Conservation (phyloP, 2,888 invertebrate genomes). For the Apamea anceps region DNA sequence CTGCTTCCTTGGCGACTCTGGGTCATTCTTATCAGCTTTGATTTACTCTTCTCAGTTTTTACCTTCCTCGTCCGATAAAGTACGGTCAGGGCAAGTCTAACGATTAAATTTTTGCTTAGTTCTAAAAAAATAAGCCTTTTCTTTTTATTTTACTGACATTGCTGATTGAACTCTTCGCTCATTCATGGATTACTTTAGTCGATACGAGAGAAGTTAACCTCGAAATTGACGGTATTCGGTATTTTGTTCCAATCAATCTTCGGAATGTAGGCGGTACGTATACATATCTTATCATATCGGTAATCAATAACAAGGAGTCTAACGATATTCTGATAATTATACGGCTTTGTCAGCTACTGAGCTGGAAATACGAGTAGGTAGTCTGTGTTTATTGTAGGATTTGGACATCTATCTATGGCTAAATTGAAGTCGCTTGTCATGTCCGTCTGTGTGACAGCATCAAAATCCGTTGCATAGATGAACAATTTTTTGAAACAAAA, state of each 20-base stretch:
- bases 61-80: no score
- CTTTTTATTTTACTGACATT: neutral
- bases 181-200: neutral
- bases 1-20: no score
- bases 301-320: constrained; percentile 2
- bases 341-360: neutral
- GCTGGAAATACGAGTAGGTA: neutral
- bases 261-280: neutral
- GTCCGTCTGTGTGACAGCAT: no score
- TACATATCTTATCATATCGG: neutral
- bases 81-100: no score
- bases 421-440: neutral
- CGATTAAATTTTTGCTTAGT: no score
- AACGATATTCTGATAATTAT: neutral
- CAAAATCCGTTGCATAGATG: neutral
- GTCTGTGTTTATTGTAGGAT: neutral
- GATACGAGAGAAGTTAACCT: neutral
- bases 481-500: no score
- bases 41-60: no score
- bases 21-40: no score
- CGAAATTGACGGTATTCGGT: neutral
- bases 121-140: neutral
- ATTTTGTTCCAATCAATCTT: constrained; percentile 3
- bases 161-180: neutral
- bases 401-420: neutral